These are phyloP conservation scores for Apistogramma diplotaenia DNA, from an alignment of 2,113 vertebrate genomes.

Conservation along the genomic window DNA sequence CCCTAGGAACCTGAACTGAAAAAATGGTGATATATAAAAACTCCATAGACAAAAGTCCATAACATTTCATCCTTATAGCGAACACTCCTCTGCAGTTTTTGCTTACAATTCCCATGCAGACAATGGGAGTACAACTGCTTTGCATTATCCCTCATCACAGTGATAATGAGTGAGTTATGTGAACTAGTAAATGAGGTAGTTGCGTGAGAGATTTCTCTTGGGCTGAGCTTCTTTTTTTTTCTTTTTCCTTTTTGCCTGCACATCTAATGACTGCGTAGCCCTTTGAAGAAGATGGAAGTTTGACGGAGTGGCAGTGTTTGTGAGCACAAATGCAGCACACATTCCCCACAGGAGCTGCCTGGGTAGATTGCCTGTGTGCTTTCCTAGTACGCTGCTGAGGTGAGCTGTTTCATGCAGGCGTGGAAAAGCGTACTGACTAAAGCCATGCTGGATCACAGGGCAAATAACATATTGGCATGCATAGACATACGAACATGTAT, in stretches of 20 bases:
- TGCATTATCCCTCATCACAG: constrained; percentile 19
- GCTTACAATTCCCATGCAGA: not conserved
- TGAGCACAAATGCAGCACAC: constrained; percentile 36
- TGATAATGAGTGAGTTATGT: constrained; percentile 38
- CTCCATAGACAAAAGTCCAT: not conserved
- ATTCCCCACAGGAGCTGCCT: constrained; percentile 53
- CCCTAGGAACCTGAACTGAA: too few relatives aligned
- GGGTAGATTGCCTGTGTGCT: constrained; percentile 17
- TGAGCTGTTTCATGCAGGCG: constrained; percentile 19
- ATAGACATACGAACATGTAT: not conserved
- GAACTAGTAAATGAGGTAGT: constrained; percentile 62
- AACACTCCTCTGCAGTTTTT: not conserved
- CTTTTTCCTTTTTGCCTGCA: constrained; percentile 50
- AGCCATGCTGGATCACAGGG: constrained; percentile 23
- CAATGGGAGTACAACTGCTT: not conserved
- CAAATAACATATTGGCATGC: constrained; percentile 26
- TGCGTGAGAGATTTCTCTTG: constrained; percentile 55
- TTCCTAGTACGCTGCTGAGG: constrained; percentile 37
- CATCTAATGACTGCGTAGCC: constrained; percentile 66
- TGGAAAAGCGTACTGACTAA: constrained; percentile 37
- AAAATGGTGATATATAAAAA: not conserved
- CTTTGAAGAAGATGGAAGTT: constrained; percentile 75
- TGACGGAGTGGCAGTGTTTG: constrained; percentile 65
- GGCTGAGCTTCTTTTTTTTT: constrained; percentile 40
- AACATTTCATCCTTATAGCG: not conserved